Evolutionary conservation across 92 coral and sea anemone genomes (phyloP), one percentile per base, ranked within the genome.

Genomic region (Umimayanthus chanpuru): DNA sequence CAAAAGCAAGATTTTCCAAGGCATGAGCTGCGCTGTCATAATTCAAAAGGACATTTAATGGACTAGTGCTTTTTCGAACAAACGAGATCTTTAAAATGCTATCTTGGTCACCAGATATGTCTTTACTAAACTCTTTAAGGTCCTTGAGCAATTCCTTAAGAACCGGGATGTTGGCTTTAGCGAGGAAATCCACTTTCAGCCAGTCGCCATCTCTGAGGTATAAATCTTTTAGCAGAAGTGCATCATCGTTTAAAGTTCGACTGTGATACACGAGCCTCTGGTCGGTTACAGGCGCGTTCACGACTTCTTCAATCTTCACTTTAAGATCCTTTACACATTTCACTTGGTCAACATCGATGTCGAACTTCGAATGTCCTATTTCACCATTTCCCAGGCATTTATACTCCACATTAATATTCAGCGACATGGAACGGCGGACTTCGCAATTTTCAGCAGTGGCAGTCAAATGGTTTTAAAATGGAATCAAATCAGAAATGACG

Each of bases 1-100:
- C 88, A 67, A 93, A 93, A 32, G 98, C 95, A 73, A 95, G 82
- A 43, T 81, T 84, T 39, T 95, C 93, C 79, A 94, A 73, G 0
- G 94, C 92, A 12, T 88, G 86, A 43, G 86, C 74, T 9, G 85
- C 89, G 28, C 65, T 39, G n/a, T 91, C 98, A 61, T 94, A 93
- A 64, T 89, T 89, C 21, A 89, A 86, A 28, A 82, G 9, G 64
- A 78, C 18, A 47, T 49, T 58, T 6, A 14, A 25, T 3, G 55
- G 21, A 1, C 50, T 47, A 47, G 50, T 47, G 9, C 67, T 47
- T 0, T 20, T 71, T 6, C 64, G 41, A 6, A 0, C 23, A 41
- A 68, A 55, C 6, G 87, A 47, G 55, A 83, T 25, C 11, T 71
- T 83, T 25, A 83, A 25, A 41, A 83, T 83, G 30, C 67, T 44